phyloP scores from a whole-genome alignment of 2,888 invertebrate species.

The Hydropsyche betteni region DNA sequence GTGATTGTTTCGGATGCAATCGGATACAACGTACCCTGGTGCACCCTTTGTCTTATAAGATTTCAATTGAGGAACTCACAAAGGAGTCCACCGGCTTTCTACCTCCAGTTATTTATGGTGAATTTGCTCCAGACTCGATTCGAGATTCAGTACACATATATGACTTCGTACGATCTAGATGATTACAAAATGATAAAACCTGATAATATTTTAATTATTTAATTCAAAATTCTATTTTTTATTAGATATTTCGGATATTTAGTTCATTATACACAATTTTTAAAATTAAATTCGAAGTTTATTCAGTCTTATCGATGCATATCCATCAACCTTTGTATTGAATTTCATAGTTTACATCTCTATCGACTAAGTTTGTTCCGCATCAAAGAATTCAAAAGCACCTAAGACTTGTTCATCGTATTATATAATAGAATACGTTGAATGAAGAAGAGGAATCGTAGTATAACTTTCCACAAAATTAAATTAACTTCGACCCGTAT shows the following conservation, averaged over 20 bases:
- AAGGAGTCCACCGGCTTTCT: background rate
- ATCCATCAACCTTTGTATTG: background rate
- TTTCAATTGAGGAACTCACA: slow-evolving; percentile 2
- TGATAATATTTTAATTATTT: background rate
- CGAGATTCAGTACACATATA: background rate
- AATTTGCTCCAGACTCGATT: background rate
- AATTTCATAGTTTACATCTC: background rate
- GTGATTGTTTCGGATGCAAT: slow-evolving; percentile 22
- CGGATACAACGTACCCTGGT: slow-evolving; percentile 5
- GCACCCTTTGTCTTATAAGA: background rate
- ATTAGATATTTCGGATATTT: no score
- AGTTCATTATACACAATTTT: no score
- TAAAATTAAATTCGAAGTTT: no score
- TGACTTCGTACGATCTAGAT: background rate
- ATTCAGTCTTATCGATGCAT: background rate
- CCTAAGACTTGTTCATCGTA: slow-evolving; percentile 11
- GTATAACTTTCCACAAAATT: slow-evolving; percentile 34
- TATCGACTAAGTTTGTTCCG: background rate
- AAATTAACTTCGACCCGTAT: slow-evolving; percentile 4
- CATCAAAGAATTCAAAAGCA: slow-evolving; percentile 15
- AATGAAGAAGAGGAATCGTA: slow-evolving; percentile 8
- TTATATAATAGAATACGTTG: background rate
- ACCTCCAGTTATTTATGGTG: background rate
- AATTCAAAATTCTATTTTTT: background rate
- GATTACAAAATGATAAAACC: no score